Percentiles rank a stretch among this genome's conserved stretches.
phyloP scores from a whole-genome alignment of 2,888 invertebrate genomes.

The Patella pellucida region DNA sequence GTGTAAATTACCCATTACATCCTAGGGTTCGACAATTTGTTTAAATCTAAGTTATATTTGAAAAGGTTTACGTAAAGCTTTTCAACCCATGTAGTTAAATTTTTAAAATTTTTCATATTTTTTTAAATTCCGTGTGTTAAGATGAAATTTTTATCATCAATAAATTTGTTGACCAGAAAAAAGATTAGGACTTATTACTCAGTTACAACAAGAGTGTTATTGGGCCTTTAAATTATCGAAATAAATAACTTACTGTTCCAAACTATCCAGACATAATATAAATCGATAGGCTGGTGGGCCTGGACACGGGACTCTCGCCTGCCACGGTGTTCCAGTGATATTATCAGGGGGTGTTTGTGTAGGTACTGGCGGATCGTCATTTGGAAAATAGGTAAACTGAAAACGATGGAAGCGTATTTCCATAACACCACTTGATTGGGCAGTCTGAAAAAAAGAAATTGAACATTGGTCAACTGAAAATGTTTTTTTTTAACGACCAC shows the following conservation, averaged over 20 bases:
- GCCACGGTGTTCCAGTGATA: not conserved
- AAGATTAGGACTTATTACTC: no score
- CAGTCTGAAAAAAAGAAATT: not conserved
- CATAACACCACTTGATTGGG: not conserved
- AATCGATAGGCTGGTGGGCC: not conserved
- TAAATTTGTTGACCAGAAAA: no score
- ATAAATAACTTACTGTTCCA: constrained; percentile 4
- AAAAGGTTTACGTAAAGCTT: no score
- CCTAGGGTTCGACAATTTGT: no score
- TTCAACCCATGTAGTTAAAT: no score
- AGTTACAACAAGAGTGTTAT: no score
- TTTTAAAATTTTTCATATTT: no score
- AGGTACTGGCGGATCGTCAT: not conserved
- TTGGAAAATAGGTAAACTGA: not conserved
- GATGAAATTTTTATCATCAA: no score
- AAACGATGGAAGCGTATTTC: not conserved
- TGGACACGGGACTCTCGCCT: not conserved
- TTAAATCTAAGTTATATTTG: no score
- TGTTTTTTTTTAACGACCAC: no score
- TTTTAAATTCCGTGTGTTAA: no score
- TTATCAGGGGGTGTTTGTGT: not conserved
- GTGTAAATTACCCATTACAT: no score
- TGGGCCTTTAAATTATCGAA: not conserved
- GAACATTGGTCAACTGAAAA: not conserved
- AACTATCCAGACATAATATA: not conserved